A percentile compares a stretch with the other conserved stretches of the same genome.
Evolutionary conservation across 2,888 invertebrate species (phyloP).

Genomic region (Nysson spinosus): DNA sequence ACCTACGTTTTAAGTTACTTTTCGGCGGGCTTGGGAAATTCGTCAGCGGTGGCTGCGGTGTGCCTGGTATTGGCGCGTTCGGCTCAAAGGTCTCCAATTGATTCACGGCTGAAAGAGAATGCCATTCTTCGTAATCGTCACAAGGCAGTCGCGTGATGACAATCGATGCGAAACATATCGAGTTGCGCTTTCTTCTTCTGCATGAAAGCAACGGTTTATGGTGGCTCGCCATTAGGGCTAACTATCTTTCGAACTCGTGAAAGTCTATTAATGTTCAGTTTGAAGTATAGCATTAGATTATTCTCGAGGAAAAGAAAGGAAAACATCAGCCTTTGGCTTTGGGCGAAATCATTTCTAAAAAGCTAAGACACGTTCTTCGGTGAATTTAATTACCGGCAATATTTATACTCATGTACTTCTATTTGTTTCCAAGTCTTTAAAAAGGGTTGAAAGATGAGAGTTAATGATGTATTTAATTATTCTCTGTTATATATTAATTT

Average conservation of each 20-base stretch:
- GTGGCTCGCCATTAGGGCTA: constrained; percentile 1
- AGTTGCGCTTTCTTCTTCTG: constrained; percentile 25
- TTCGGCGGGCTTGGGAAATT: constrained; percentile 75
- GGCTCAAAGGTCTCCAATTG: constrained; percentile 63
- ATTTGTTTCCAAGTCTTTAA: too few relatives aligned
- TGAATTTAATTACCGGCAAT: too few relatives aligned
- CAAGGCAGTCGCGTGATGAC: constrained; percentile 44
- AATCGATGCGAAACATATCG: constrained; percentile 50
- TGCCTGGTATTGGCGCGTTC: constrained; percentile 43
- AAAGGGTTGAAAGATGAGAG: too few relatives aligned
- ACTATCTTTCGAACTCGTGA: not conserved
- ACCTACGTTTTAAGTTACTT: constrained; percentile 85
- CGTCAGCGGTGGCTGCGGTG: constrained; percentile 62
- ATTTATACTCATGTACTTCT: too few relatives aligned
- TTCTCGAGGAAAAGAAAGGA: too few relatives aligned
- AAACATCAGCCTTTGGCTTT: too few relatives aligned
- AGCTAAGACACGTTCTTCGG: too few relatives aligned
- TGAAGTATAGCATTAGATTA: too few relatives aligned
- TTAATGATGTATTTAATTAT: too few relatives aligned
- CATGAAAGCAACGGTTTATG: constrained; percentile 1
- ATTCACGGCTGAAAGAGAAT: constrained; percentile 57
- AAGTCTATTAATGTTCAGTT: too few relatives aligned
- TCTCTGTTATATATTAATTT: too few relatives aligned
- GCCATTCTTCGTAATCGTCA: constrained; percentile 14
- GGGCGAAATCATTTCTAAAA: too few relatives aligned